Conservation (phyloP, 1,140 invertebrate genomes). For the Bombus picipes region DNA sequence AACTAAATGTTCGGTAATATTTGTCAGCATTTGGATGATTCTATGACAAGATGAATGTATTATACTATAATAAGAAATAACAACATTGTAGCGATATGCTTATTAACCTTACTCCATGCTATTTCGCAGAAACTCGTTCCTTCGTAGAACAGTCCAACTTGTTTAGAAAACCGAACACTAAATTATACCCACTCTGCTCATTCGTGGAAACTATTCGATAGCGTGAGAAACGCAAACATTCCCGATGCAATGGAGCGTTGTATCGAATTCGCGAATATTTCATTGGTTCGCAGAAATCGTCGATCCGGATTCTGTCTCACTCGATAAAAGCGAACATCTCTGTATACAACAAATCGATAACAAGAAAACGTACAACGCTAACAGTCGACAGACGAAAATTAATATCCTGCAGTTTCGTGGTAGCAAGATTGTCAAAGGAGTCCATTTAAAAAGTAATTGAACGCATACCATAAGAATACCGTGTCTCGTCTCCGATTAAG, state of each 20-base stretch:
- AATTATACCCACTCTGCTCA: background rate
- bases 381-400: background rate
- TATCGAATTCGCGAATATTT: background rate
- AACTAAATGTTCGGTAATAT: too few species aligned
- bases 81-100: background rate
- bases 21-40: too few species aligned
- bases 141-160: background rate
- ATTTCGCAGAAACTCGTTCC: background rate
- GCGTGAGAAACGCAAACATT: constrained; percentile 26
- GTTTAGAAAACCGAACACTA: background rate
- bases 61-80: too few species aligned
- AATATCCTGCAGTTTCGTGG: background rate
- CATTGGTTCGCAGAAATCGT: background rate
- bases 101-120: background rate
- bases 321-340: background rate
- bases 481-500: background rate
- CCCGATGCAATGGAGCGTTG: background rate
- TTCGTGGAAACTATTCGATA: constrained; percentile 16
- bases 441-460: background rate
- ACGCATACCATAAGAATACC: background rate
- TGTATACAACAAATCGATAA: too few species aligned
- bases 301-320: background rate
- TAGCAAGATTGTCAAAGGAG: background rate
- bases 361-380: background rate
- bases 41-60: too few species aligned